Evolutionary conservation across 2,113 vertebrate genomes (phyloP).

Genomic region (Puffinus mauretanicus): DNA sequence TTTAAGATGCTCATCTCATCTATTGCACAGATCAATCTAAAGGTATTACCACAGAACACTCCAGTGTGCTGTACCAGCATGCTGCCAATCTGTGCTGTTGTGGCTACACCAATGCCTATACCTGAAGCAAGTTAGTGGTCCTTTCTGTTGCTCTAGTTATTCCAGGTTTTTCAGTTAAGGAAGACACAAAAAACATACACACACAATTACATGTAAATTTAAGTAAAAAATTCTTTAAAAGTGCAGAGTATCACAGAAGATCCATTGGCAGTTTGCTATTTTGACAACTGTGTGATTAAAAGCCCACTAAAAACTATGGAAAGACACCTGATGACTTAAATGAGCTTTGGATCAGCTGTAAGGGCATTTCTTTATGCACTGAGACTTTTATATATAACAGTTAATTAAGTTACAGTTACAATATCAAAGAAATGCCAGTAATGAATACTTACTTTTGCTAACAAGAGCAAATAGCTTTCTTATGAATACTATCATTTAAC

Average conservation of each 20-base stretch:
- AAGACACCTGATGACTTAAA: not conserved
- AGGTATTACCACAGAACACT: not conserved
- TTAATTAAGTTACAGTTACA: not conserved
- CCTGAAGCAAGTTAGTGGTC: not conserved
- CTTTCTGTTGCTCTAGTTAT: not conserved
- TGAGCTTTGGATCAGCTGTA: slow-evolving; percentile 43
- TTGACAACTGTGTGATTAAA: not conserved
- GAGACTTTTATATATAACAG: not conserved
- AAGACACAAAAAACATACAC: not conserved
- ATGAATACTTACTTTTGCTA: not conserved
- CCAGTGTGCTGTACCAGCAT: not conserved
- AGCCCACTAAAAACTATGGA: not conserved
- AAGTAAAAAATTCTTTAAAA: not conserved
- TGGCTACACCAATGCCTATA: not conserved
- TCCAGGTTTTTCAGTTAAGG: not conserved
- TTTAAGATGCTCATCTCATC: not conserved
- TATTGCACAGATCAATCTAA: not conserved
- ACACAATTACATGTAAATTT: not conserved
- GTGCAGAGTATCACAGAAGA: not conserved
- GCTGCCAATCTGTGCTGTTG: not conserved
- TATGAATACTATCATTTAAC: not conserved
- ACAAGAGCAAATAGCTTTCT: not conserved
- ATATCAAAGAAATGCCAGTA: not conserved
- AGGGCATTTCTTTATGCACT: slow-evolving; percentile 2
- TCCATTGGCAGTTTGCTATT: not conserved